Base-by-base conservation (phyloP, 30 jellyfish, hydroid and myxozoan genomes). In the Aurelia coerulea region DNA sequence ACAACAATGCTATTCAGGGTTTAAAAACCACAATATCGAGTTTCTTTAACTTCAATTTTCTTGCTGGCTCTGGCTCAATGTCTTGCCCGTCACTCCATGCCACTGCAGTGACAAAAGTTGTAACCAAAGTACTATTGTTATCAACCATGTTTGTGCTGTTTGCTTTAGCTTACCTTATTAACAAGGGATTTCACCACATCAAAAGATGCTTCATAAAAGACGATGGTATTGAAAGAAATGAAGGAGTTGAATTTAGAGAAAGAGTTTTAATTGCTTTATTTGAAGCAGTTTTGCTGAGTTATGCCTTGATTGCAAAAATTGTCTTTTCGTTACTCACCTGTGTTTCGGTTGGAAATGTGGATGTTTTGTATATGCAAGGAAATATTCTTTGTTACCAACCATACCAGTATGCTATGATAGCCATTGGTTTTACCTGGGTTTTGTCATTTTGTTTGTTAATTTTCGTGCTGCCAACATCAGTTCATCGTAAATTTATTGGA, bases 371-470 rank as follows among this genome's bases (percentile, higher is more conserved):
- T 54, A 74, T 74, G 33, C 85, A 74, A 53, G 85, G 85, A 56
- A 3, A 29, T 33, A 58, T 74, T 9, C 29, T 2, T 2, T 74
- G 85, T 54, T 74, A 51, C 74, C 54, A n/a, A 53, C 19, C 23
- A 0, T 74, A 72, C 73, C 85, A 74, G 19, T 74, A 74, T 37
- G 73, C 46, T n/a, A 13, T 74, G 34, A 53, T 74, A 33, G 85
- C 59, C 11, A 5, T 74, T 10, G 74, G 73, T 3, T 53, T 53
- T 8, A 14, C 17, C 15, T 74, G 85, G 85, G 85, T 58, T 8
- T 4, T 53, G 17, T 75, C 85, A n/a, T 74, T 51, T 23, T 74
- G 74, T 32, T 10, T 54, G 0, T 54, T 74, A 8, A 31, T 74
- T 35, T 58, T 74, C 46, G 33, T 74, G 56, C 73, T 58, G n/a